Evolutionary conservation across 92 coral and sea anemone species (phyloP), one percentile per base, ranked within the genome.

Genomic region (Paramuricea clavata): DNA sequence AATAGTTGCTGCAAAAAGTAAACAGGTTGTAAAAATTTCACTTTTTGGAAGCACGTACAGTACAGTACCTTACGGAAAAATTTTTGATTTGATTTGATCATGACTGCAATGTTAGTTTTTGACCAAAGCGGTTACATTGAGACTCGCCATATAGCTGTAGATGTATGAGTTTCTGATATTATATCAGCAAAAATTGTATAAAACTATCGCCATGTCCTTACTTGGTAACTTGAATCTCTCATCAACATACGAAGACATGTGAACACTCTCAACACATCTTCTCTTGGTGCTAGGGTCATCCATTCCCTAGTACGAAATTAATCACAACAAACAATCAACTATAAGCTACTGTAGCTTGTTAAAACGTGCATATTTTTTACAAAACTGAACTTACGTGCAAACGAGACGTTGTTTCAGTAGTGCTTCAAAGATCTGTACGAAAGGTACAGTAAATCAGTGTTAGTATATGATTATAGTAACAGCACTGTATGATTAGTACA

Each of bases 381-480:
- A 43, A 5, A 12, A 23, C 15, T 28, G 61, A 4, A 97, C 98
- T 94, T 85, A 97, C 99, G 87, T 81, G 87, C 87, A 91, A 52
- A 95, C 93, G 42, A 97, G 97, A 83, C 99, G 89, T 69, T 94
- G 95, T 76, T 97, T 97, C 33, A 97, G 94, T 82, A 97, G 93
- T 61, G 98, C 92, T n/a, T 94, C 92, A 60, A 97, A 97, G 75
- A 97, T 91, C 99, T 97, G 87, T 34, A 76, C 56, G 47, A 54
- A 1, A 1, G 23, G 33, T 30, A 83, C n/a, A n/a, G 2, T 64
- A 62, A 12, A 75, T 12, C 28, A 43, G 17, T 43, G 32, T 13
- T 30, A n/a, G n/a, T n/a, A n/a, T n/a, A n/a, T n/a, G n/a, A n/a
- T 9, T 28, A 83, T 28, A 54, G 4, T 41, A 50, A 23, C 10